Base-by-base conservation (phyloP, 2,888 invertebrate species). In the Chaetoderma sp. region DNA sequence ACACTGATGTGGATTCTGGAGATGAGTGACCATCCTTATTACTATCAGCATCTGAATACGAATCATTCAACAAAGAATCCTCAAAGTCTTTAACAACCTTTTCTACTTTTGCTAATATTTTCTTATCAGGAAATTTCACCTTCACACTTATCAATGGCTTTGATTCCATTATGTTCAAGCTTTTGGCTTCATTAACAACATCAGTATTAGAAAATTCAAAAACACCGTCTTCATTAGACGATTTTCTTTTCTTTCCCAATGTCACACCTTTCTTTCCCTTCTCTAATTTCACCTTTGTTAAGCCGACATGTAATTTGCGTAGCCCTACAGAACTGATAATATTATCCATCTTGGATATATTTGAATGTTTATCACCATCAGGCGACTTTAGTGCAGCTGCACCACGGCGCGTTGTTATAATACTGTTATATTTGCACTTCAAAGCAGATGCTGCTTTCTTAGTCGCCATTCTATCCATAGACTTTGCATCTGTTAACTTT, bases 381-480 rank as follows among this genome's bases (percentile, higher is more conserved):
- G 64, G 45, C 4, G 66, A 30, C 18, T 66, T 68, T 47, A 68
- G 61, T 18, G 68, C 60, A 60, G 25, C 36, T 25, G 55, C 45
- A 21, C 33, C 64, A 23, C 65, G 56, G 1, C 74, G 44, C n/a
- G 71, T 77, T 32, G 75, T 70, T 44, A 72, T 73, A 21, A 80
- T 76, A 39, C 71, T 73, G 62, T 56, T 82, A 69, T 83, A 83
- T 64, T 83, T 83, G 60, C 67, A 78, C 50, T 76, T 78, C 23
- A 83, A 68, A 6, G 82, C 82, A 10, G 78, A 77, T 2, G 82
- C 82, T 25, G 78, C 80, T 68, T 78, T 81, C n/a, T n/a, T n/a
- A 18, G 73, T 63, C 13, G 72, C 57, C 23, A 69, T 63, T 39
- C 65, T 70, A 28, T 72, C 72, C n/a, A 33, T 30, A 10, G 47